Conservation (phyloP, 2,113 vertebrate genomes). For the Ictalurus furcatus region DNA sequence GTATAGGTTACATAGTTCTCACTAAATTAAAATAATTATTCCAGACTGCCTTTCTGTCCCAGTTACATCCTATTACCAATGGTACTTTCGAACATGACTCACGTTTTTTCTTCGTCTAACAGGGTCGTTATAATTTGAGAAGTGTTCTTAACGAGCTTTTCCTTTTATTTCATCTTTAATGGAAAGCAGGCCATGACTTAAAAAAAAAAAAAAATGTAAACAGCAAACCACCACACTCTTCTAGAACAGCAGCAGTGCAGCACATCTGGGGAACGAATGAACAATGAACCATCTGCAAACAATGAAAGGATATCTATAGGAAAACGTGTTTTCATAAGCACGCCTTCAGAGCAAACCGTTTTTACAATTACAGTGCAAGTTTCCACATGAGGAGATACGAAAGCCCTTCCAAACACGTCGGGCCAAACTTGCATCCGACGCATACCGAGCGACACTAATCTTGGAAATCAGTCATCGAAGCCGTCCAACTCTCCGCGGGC, state of each 20-base stretch:
- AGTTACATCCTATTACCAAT: not conserved
- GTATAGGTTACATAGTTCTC: not conserved
- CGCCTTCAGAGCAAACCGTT: constrained; percentile 35
- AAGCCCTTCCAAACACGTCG: constrained; percentile 46
- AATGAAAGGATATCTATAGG: constrained; percentile 28
- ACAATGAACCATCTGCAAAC: constrained; percentile 8
- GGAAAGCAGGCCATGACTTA: not conserved
- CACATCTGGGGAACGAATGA: not conserved
- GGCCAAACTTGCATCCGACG: constrained; percentile 55
- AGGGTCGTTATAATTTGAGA: not conserved
- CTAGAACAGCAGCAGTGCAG: not conserved
- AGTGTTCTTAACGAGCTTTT: constrained; percentile 1
- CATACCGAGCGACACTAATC: constrained; percentile 65
- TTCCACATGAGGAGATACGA: constrained; percentile 62
- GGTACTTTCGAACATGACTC: not conserved
- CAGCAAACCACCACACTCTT: not conserved
- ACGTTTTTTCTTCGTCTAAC: not conserved
- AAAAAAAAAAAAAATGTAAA: not conserved
- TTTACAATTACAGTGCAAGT: constrained; percentile 55
- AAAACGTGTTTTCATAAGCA: constrained; percentile 24
- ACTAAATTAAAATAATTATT: not conserved
- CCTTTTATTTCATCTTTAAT: constrained; percentile 19
- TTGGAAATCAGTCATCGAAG: constrained; percentile 51
- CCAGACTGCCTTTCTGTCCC: not conserved
- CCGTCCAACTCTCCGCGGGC: constrained; percentile 29